A percentile compares a stretch with the other conserved stretches of the same genome.
Conservation (phyloP, 2,113 vertebrate genomes). For the Labrus mixtus region DNA sequence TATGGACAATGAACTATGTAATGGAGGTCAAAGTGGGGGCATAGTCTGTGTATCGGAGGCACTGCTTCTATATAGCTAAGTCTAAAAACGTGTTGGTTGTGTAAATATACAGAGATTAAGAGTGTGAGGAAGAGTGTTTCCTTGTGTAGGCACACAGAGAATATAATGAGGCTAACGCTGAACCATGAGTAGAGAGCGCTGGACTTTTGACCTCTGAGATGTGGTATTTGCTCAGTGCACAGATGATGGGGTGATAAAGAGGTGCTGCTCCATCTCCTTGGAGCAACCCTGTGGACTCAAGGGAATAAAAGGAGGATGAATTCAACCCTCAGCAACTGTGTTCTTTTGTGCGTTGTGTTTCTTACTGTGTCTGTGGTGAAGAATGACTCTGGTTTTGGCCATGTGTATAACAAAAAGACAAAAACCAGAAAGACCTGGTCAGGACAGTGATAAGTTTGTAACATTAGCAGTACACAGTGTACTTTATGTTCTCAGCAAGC, state of each 20-base stretch:
- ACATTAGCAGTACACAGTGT: background rate
- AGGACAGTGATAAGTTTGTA: background rate
- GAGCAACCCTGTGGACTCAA: constrained; percentile 21
- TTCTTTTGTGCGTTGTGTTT: too few species aligned
- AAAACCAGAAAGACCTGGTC: background rate
- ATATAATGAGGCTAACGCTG: constrained; percentile 36
- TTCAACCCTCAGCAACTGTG: constrained; percentile 4
- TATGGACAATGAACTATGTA: constrained; percentile 26
- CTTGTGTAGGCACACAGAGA: constrained; percentile 14
- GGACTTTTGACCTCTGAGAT: constrained; percentile 72
- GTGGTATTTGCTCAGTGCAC: constrained; percentile 53
- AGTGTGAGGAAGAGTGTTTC: background rate
- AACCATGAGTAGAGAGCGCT: constrained; percentile 34
- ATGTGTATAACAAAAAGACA: background rate
- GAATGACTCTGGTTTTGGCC: background rate
- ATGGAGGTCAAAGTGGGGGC: constrained; percentile 18
- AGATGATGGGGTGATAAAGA: constrained; percentile 71
- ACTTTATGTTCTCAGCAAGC: constrained; percentile 20
- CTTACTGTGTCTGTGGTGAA: too few species aligned
- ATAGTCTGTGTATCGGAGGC: background rate
- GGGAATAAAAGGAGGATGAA: constrained; percentile 22
- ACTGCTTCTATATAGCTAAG: constrained; percentile 12
- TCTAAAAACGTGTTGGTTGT: constrained; percentile 26
- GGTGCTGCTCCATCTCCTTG: constrained; percentile 48
- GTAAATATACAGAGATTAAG: background rate